These are phyloP conservation scores for Cyanocitta stelleri DNA, from an alignment of 2,113 vertebrate species.

Conservation along the genomic window DNA sequence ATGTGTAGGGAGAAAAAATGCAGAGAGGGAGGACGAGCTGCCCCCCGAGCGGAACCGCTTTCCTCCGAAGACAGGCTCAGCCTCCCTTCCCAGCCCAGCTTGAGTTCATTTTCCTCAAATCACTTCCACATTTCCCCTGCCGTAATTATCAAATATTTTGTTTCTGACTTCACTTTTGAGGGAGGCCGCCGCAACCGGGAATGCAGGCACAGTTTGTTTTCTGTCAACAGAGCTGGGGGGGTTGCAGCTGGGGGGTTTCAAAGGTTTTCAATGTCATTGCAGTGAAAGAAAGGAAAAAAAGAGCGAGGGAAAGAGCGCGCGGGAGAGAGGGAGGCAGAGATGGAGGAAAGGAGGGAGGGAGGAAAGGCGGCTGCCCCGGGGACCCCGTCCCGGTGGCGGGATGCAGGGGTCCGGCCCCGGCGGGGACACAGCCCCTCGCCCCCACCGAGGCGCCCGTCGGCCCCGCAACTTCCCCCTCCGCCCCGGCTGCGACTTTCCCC, in stretches of 20 bases:
- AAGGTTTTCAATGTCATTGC: conserved; percentile 40
- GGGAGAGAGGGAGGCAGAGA: background rate
- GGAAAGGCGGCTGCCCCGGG: background rate
- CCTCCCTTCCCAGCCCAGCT: conserved; percentile 62
- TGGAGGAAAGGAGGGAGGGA: too few species aligned
- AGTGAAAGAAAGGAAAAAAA: conserved; percentile 10
- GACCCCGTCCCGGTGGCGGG: background rate
- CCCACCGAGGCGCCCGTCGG: background rate
- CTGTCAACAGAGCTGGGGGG: conserved; percentile 38
- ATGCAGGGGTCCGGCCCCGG: background rate
- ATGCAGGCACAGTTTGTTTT: conserved; percentile 57
- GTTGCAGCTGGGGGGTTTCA: background rate
- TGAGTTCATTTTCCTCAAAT: conserved; percentile 69
- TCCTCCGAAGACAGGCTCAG: conserved; percentile 56
- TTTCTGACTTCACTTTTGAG: conserved; percentile 75
- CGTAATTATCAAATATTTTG: conserved; percentile 74
- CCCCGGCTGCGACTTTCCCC: background rate
- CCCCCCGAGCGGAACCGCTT: conserved; percentile 30
- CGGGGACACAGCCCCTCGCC: background rate
- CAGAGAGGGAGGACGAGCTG: background rate
- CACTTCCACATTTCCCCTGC: conserved; percentile 75
- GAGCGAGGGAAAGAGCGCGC: background rate
- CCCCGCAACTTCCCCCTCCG: background rate
- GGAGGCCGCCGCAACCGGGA: conserved; percentile 42
- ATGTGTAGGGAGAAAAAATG: conserved; percentile 34